Evolutionary conservation across 2,113 vertebrate genomes (phyloP).

Genomic region (Suncus etruscus): DNA sequence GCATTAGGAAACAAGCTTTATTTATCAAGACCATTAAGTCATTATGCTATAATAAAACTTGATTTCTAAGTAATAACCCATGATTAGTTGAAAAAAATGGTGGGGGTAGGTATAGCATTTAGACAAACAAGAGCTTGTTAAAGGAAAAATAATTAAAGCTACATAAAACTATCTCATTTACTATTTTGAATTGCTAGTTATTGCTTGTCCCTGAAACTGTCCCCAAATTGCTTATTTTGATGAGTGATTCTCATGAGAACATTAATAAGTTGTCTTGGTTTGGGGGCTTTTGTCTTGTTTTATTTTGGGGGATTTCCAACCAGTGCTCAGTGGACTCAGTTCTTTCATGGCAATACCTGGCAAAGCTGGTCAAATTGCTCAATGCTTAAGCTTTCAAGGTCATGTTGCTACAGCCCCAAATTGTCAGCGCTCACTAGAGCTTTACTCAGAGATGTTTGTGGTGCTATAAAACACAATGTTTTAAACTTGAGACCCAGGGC

Average conservation of each 20-base stretch:
- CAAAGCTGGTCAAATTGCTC: too few relatives aligned
- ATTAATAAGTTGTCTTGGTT: background rate
- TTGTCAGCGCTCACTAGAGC: too few relatives aligned
- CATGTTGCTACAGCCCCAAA: too few relatives aligned
- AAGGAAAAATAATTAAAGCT: conserved; percentile 32
- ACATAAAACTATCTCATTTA: background rate
- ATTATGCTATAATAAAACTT: background rate
- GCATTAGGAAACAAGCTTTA: conserved; percentile 41
- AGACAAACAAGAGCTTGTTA: conserved; percentile 45
- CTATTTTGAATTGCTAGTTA: conserved; percentile 21
- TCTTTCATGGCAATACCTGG: too few relatives aligned
- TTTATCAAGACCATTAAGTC: conserved; percentile 30
- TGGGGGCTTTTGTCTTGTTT: too few relatives aligned
- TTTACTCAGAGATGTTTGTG: too few relatives aligned
- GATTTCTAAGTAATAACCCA: conserved; percentile 26
- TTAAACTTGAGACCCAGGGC: too few relatives aligned
- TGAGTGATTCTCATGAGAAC: background rate
- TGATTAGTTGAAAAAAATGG: conserved; percentile 51
- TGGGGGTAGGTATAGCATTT: background rate
- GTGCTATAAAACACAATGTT: too few relatives aligned
- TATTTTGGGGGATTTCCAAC: too few relatives aligned
- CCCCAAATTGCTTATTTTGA: background rate
- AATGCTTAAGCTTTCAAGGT: too few relatives aligned
- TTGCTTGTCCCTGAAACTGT: background rate
- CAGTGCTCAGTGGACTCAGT: too few relatives aligned